Base-by-base conservation (phyloP, 2,797 vertebrate species). In the Pantherophis alleghaniensis region DNA sequence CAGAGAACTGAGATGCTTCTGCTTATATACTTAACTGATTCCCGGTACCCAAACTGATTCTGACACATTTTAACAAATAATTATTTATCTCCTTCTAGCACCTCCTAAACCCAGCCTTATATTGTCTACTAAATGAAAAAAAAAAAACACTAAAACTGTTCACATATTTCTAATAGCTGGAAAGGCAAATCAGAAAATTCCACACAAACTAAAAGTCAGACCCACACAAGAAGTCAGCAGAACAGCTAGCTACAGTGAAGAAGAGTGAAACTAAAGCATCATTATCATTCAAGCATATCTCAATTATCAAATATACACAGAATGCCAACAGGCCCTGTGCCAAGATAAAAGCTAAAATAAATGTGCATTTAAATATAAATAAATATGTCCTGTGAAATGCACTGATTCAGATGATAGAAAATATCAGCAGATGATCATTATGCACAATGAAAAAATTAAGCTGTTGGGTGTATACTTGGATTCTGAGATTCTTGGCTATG, bases 381-480 rank as follows among this genome's bases (percentile, higher is more conserved):
- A 11, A 92, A 91, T 42, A 69, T 89, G 91, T 7, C 32, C 2
- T 92, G 7, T 0, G 0, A 28, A 90, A 2, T 95, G 28, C 14
- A 94, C 18, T 2, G 0, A 22, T 0, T 9, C 7, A 47, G 42
- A n/a, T 94, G 7, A 37, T 1, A 90, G 18, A 93, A 32, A 94
- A 92, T 28, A 51, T 37, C 32, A 92, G 9, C 16, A 56, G 5
- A 4, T 0, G 2, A 83, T 90, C 28, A 87, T 22, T 51, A 89
- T 79, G 69, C 11, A 37, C 95, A 79, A 92, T 93, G 56, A 89
- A 87, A 90, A 94, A 94, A 94, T 94, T 74, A 93, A 92, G 37
- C 74, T 96, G 7, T 91, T 93, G 93, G 91, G 92, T 93, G 89
- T 93, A 93, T 92, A 93, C 88, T 69, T 93, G 89, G 90, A 91